Evolutionary conservation across 2,797 vertebrate genomes (phyloP).

Genomic region (Mionectes olivaceus): DNA sequence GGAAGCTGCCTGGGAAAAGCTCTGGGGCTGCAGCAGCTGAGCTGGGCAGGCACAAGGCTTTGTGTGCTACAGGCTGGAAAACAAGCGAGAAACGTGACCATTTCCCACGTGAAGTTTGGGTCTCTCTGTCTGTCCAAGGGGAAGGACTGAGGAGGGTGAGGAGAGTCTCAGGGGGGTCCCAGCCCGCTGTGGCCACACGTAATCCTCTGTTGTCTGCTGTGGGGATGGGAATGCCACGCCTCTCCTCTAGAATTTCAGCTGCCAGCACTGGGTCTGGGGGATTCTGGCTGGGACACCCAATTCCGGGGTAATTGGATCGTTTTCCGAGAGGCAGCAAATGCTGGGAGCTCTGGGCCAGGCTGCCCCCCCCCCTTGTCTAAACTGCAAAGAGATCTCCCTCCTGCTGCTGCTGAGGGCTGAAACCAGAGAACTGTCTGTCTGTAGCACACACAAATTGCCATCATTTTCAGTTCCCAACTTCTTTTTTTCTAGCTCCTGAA

Average conservation of each 20-base stretch:
- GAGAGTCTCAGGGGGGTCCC: background rate
- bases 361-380: background rate
- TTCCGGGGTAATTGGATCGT: background rate
- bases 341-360: background rate
- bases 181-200: background rate
- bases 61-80: background rate
- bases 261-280: background rate
- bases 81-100: background rate
- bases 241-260: conserved; percentile 8
- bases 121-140: background rate
- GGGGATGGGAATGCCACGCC: background rate
- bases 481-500: background rate
- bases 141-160: background rate
- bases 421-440: conserved; percentile 11
- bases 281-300: background rate
- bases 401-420: background rate
- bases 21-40: background rate
- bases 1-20: background rate
- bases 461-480: background rate
- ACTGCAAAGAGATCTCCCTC: background rate
- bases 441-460: background rate
- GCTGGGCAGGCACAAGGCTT: background rate
- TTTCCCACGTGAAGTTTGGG: background rate
- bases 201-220: background rate
- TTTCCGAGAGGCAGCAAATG: background rate